Conservation (phyloP, 2,888 invertebrate genomes). For the Perizoma flavofasciatum region DNA sequence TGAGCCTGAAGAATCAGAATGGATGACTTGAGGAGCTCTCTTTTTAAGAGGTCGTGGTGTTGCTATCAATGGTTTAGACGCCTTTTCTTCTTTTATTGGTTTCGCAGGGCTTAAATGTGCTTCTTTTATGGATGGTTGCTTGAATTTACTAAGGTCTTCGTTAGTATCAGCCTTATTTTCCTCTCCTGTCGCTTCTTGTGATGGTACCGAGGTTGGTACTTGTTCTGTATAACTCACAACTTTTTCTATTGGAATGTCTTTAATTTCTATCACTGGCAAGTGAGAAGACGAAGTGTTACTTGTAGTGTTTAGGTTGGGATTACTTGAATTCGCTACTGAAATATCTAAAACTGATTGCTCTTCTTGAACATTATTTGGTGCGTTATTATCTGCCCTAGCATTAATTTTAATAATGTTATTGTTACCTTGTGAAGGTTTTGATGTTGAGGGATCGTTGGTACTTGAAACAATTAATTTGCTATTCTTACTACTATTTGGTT, state of each 20-base stretch:
- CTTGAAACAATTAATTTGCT: slow-evolving; percentile 5
- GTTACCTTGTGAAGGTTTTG: slow-evolving; percentile 9
- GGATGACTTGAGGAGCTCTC: slow-evolving; percentile 69
- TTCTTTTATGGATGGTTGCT: slow-evolving; percentile 36
- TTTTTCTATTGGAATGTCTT: slow-evolving; percentile 65
- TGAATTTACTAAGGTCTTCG: slow-evolving; percentile 43
- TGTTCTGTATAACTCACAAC: slow-evolving; percentile 31
- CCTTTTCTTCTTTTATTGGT: slow-evolving; percentile 81
- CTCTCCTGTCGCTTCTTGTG: slow-evolving; percentile 46
- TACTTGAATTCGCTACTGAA: slow-evolving; percentile 8
- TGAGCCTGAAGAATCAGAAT: slow-evolving; percentile 71
- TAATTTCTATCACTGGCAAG: slow-evolving; percentile 43
- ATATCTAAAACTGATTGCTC: slow-evolving; percentile 8
- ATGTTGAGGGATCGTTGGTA: not conserved
- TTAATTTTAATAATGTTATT: slow-evolving; percentile 3
- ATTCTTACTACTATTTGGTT: slow-evolving; percentile 3
- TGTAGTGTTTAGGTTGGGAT: slow-evolving; percentile 19
- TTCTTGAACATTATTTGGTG: slow-evolving; percentile 8
- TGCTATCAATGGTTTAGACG: slow-evolving; percentile 82
- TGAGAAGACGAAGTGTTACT: slow-evolving; percentile 27
- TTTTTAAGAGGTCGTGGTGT: slow-evolving; percentile 86
- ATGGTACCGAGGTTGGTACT: slow-evolving; percentile 37
- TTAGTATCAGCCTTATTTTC: slow-evolving; percentile 56
- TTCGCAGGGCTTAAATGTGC: slow-evolving; percentile 48
- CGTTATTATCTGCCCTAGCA: slow-evolving; percentile 9